Evolutionary conservation across 2,113 vertebrate genomes (phyloP).

Genomic region (Labeo rohita): DNA sequence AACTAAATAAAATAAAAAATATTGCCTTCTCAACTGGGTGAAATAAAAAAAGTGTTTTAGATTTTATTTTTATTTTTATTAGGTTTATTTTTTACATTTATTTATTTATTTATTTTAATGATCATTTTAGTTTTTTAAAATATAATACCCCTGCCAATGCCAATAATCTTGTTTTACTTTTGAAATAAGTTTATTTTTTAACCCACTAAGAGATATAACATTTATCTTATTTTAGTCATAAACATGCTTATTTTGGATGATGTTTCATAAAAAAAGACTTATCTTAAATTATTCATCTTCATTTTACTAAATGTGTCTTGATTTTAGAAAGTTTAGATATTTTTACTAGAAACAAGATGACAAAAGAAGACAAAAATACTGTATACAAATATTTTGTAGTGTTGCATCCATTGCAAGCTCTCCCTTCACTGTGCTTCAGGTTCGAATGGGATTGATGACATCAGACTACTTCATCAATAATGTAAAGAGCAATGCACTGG

Average conservation of each 20-base stretch:
- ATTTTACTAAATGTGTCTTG: background rate
- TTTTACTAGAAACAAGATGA: no score
- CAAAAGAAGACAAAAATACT: conserved; percentile 18
- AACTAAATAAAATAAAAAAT: no score
- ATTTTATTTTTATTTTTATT: no score
- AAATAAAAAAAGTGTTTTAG: no score
- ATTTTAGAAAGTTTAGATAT: background rate
- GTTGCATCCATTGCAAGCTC: conserved; percentile 63
- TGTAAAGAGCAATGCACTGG: conserved; percentile 76
- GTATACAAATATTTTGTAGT: conserved; percentile 75
- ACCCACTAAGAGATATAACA: background rate
- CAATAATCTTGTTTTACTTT: no score
- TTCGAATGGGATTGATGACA: conserved; percentile 78
- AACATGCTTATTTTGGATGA: background rate
- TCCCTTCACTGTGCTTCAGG: conserved; percentile 61
- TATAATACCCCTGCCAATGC: no score
- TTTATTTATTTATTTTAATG: no score
- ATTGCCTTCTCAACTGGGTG: no score
- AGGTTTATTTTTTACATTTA: no score
- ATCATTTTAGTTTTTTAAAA: no score
- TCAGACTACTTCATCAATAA: conserved; percentile 79
- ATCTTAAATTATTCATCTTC: background rate
- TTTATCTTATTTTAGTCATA: background rate
- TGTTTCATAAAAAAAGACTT: background rate
- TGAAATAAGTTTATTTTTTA: background rate